These are phyloP conservation scores for Phengaris arion DNA, from an alignment of 2,888 invertebrate genomes.

Conservation along the genomic window DNA sequence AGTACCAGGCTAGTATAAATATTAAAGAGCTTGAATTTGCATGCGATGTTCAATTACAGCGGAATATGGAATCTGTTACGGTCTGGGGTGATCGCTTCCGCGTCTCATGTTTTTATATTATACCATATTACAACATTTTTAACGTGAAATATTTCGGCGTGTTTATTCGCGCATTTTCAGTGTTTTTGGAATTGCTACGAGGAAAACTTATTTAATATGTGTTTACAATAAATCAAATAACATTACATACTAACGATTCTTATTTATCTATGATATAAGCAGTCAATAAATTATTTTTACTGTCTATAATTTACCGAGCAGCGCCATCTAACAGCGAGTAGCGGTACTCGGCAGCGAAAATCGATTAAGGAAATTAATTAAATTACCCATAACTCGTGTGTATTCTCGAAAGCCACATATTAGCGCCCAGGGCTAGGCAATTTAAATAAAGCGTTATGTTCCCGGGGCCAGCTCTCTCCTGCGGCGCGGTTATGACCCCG, in stretches of 20 bases:
- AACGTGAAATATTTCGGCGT: not conserved
- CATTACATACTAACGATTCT: no score
- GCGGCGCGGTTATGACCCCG: slow-evolving; percentile 43
- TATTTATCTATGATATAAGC: not conserved
- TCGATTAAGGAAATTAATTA: slow-evolving; percentile 52
- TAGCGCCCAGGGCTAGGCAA: slow-evolving; percentile 50
- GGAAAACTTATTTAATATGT: not conserved
- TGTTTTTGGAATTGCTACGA: slow-evolving; percentile 15
- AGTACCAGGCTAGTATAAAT: slow-evolving; percentile 65
- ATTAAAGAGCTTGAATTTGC: slow-evolving; percentile 70
- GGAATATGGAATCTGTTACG: slow-evolving; percentile 63
- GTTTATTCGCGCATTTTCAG: not conserved
- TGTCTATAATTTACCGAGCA: slow-evolving; percentile 22
- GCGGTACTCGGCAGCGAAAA: slow-evolving; percentile 51
- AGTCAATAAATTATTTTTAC: slow-evolving; percentile 21
- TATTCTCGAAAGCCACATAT: slow-evolving; percentile 41
- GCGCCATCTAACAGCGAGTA: slow-evolving; percentile 68
- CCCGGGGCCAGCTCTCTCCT: slow-evolving; percentile 44
- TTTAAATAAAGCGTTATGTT: slow-evolving; percentile 49
- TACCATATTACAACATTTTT: slow-evolving; percentile 12
- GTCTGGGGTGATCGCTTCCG: slow-evolving; percentile 54
- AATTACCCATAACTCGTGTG: slow-evolving; percentile 38
- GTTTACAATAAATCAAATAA: not conserved
- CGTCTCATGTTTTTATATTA: slow-evolving; percentile 33
- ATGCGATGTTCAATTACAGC: slow-evolving; percentile 73